These are phyloP conservation scores for Sesia apiformis DNA, from an alignment of 2,888 invertebrate species.

Conservation along the genomic window DNA sequence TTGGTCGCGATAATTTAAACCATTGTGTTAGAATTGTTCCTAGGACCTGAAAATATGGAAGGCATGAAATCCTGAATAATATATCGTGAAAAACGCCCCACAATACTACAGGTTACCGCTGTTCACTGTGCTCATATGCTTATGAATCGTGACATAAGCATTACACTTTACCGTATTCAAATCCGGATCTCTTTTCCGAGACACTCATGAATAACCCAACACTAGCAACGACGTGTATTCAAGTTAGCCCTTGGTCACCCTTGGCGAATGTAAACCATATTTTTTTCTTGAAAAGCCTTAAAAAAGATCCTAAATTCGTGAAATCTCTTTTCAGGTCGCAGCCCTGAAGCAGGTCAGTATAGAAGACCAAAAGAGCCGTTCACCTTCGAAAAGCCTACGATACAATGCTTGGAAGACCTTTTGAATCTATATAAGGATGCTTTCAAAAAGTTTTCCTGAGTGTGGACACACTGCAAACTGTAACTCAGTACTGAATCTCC, in stretches of 20 bases:
- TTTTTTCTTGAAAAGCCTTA: neutral
- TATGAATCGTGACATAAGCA: too few species aligned
- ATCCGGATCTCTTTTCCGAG: neutral
- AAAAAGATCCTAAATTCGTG: neutral
- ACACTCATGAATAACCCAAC: neutral
- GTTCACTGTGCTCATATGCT: too few species aligned
- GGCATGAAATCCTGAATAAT: neutral
- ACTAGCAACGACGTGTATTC: neutral
- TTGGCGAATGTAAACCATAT: too few species aligned
- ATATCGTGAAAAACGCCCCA: neutral
- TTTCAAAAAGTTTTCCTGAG: constrained; percentile 3
- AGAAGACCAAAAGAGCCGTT: neutral
- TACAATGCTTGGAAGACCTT: constrained; percentile 2
- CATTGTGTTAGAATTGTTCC: neutral
- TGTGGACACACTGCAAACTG: neutral
- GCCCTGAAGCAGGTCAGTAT: constrained; percentile 8
- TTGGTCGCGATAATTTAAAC: too few species aligned
- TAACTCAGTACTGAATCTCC: too few species aligned
- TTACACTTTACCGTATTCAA: too few species aligned
- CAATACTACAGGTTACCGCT: neutral
- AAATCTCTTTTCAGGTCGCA: constrained; percentile 8
- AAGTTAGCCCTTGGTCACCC: neutral
- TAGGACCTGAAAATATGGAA: neutral
- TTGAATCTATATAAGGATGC: constrained; percentile 3
- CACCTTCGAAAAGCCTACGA: neutral